Base-by-base conservation (phyloP, 2,113 vertebrate genomes). In the Brachyhypopomus occidentalis region DNA sequence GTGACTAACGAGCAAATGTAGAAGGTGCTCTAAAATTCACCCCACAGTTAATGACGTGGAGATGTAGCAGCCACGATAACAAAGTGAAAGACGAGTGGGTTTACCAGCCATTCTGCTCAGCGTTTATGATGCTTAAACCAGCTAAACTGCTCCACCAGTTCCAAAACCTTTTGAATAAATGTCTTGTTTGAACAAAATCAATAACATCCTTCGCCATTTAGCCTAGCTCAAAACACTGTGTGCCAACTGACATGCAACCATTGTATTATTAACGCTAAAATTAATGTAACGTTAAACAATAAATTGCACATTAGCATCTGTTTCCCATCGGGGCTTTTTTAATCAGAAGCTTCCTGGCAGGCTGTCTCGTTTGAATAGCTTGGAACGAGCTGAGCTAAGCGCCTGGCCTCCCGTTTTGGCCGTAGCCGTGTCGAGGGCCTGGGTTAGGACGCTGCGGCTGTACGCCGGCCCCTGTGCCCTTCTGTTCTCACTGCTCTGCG, bases 401-500 rank as follows among this genome's bases (percentile, higher is more conserved):
- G 3, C 30, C 34, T 30, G 20, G 72, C 36, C 52, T 59, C 64
- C 72, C 69, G 80, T 81, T 72, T 81, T 41, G 25, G 19, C 72
- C 75, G 27, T 78, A 62, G 52, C 71, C 38, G 19, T 64, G 7
- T 58, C 0, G 20, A 70, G 62, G 71, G 23, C 66, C 82, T 70
- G 52, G 60, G 71, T 34, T 60, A 72, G 79, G 71, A 64, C 27
- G 78, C 48, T 79, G 22, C 38, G 25, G 17, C 34, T 70, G 27
- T 23, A 41, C 23, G 36, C 62, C 17, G 22, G 1, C 34, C 45
- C 60, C 11, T 2, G 60, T 14, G 45, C 45, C 45, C 6, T 66
- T 66, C 48, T 76, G n/a, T 3, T 78, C 6, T 83, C 22, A 83
- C 30, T 56, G 7, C 69, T n/a, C 2, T 83, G 70, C 75, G 74